phyloP scores from a whole-genome alignment of 2,888 invertebrate species.

The Idaea dimidiata region DNA sequence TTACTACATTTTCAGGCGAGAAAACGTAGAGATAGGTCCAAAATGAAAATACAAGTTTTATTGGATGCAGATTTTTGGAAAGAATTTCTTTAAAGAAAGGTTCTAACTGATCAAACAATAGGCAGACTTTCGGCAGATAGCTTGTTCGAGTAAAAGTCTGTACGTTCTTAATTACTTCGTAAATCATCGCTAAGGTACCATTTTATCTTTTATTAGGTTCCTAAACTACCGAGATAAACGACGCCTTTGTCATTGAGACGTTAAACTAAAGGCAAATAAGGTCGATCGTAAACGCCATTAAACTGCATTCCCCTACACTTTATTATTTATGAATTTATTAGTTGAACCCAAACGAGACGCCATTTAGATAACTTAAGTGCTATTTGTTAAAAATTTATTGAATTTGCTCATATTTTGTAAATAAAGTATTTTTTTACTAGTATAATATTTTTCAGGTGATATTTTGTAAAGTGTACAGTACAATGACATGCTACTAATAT shows the following conservation, averaged over 20 bases:
- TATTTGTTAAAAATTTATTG: slow-evolving; percentile 17
- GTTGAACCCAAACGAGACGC: slow-evolving; percentile 43
- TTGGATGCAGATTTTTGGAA: too few relatives aligned
- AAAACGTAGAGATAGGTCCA: too few relatives aligned
- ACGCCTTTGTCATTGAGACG: not conserved
- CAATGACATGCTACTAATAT: too few relatives aligned
- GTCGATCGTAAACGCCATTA: slow-evolving; percentile 26
- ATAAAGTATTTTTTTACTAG: not conserved
- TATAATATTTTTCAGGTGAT: too few relatives aligned
- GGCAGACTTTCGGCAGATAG: not conserved
- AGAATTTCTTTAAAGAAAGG: too few relatives aligned
- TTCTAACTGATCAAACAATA: too few relatives aligned
- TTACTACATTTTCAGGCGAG: too few relatives aligned
- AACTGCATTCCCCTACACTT: slow-evolving; percentile 31
- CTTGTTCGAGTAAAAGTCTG: not conserved
- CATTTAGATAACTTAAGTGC: slow-evolving; percentile 46
- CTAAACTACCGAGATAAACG: not conserved
- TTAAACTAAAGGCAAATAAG: slow-evolving; percentile 19
- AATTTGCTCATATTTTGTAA: slow-evolving; percentile 3
- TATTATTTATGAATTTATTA: slow-evolving; percentile 45
- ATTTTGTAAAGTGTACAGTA: too few relatives aligned
- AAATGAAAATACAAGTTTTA: too few relatives aligned
- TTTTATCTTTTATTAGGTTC: not conserved
- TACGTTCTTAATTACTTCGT: slow-evolving; percentile 26
- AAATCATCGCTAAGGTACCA: slow-evolving; percentile 1